Conservation (phyloP, 2,888 invertebrate genomes). For the Pteria penguin region DNA sequence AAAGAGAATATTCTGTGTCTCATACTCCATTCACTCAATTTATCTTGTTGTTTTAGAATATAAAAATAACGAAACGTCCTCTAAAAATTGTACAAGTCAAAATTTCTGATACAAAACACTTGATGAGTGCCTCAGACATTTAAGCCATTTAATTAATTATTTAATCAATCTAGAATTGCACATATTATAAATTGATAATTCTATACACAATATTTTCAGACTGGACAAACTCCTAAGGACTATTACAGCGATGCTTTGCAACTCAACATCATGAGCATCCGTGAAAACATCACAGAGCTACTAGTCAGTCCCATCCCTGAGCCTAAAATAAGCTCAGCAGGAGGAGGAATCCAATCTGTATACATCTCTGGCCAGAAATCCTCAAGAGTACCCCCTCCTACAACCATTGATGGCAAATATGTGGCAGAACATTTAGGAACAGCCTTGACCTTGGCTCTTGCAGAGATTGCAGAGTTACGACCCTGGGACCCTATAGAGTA, state of each 20-base stretch:
- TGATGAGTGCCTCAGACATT: too few species aligned
- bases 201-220: slow-evolving; percentile 44
- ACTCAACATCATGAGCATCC: slow-evolving; percentile 45
- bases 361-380: slow-evolving; percentile 20
- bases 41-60: too few species aligned
- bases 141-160: too few species aligned
- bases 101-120: too few species aligned
- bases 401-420: slow-evolving; percentile 79
- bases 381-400: slow-evolving; percentile 64
- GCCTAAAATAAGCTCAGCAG: slow-evolving; percentile 6
- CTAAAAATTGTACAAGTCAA: too few species aligned
- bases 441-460: slow-evolving; percentile 93
- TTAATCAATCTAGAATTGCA: too few species aligned
- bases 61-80: too few species aligned
- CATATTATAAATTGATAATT: too few species aligned
- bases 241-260: slow-evolving; percentile 57
- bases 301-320: slow-evolving; percentile 40
- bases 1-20: too few species aligned
- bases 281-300: slow-evolving; percentile 45
- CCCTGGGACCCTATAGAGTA: slow-evolving; percentile 94
- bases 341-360: slow-evolving; percentile 1
- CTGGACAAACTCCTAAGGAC: slow-evolving; percentile 59
- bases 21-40: too few species aligned
- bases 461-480: slow-evolving; percentile 92
- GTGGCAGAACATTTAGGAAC: slow-evolving; percentile 80